These are phyloP conservation scores for Chloropsis cyanopogon DNA, from an alignment of 2,113 vertebrate genomes.

Conservation along the genomic window DNA sequence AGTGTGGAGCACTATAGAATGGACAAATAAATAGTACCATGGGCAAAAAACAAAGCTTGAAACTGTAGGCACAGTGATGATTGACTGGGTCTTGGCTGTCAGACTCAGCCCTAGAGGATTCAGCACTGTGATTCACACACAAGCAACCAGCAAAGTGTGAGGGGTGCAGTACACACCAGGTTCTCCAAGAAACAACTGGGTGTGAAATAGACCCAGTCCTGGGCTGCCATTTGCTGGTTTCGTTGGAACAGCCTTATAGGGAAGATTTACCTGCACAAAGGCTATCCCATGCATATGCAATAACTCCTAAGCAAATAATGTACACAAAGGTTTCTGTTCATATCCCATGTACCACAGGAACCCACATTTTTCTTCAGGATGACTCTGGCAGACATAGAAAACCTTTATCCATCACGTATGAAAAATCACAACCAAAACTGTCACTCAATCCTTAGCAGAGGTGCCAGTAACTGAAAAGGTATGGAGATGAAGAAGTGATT, in stretches of 20 bases:
- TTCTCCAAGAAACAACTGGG: background rate
- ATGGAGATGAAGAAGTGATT: background rate
- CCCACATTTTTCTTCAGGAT: background rate
- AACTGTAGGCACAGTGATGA: background rate
- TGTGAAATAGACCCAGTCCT: accelerated
- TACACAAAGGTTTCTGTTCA: background rate
- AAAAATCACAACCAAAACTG: background rate
- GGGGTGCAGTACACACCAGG: background rate
- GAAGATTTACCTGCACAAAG: background rate
- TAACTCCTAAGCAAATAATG: background rate
- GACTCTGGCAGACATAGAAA: background rate
- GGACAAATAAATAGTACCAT: background rate
- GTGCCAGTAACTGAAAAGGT: background rate
- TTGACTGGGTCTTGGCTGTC: background rate
- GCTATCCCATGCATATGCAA: background rate
- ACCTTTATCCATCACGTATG: background rate
- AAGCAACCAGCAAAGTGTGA: accelerated
- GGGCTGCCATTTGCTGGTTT: background rate
- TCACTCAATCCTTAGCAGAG: background rate
- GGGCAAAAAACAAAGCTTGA: background rate
- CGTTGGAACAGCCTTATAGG: background rate
- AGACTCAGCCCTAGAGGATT: background rate
- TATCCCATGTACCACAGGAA: accelerated
- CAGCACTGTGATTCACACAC: accelerated
- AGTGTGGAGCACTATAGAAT: background rate